A percentile compares a stretch with the other conserved stretches of the same genome.
These are phyloP conservation scores for Rhinopithecus roxellana DNA, from an alignment of 2,113 vertebrate genomes.

Conservation along the genomic window DNA sequence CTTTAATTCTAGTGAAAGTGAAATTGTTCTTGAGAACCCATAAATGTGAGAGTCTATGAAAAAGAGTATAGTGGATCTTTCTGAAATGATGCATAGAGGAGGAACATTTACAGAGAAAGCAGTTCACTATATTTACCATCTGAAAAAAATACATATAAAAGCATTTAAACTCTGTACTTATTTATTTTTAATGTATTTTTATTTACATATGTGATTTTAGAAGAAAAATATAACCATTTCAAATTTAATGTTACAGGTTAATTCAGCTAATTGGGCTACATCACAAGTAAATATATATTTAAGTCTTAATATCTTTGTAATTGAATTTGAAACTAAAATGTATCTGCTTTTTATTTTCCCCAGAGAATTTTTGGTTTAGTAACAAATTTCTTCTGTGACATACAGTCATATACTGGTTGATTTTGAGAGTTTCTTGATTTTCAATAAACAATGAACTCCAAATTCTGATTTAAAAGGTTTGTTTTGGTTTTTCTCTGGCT, in stretches of 20 bases:
- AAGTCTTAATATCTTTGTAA: background rate
- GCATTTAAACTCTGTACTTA: background rate
- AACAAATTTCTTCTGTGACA: constrained; percentile 5
- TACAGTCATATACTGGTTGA: background rate
- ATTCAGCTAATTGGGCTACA: background rate
- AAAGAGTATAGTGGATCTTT: background rate
- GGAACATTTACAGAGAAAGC: background rate
- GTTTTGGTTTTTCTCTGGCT: background rate
- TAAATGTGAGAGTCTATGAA: background rate
- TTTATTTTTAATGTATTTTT: constrained; percentile 37
- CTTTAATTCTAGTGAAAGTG: constrained; percentile 31
- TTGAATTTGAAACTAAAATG: background rate
- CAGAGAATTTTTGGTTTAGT: constrained; percentile 32
- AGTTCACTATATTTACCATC: background rate
- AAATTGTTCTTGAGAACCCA: constrained; percentile 29
- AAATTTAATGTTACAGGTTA: background rate
- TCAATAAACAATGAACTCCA: background rate
- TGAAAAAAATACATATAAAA: background rate
- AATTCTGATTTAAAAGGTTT: constrained; percentile 17
- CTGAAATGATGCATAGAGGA: background rate
- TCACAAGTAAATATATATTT: constrained; percentile 15
- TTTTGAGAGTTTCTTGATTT: background rate
- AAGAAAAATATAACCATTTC: constrained; percentile 18
- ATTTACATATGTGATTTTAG: background rate
- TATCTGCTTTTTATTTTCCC: background rate